Conservation (phyloP, 1,140 invertebrate species). For the Euwallacea fornicatus region DNA sequence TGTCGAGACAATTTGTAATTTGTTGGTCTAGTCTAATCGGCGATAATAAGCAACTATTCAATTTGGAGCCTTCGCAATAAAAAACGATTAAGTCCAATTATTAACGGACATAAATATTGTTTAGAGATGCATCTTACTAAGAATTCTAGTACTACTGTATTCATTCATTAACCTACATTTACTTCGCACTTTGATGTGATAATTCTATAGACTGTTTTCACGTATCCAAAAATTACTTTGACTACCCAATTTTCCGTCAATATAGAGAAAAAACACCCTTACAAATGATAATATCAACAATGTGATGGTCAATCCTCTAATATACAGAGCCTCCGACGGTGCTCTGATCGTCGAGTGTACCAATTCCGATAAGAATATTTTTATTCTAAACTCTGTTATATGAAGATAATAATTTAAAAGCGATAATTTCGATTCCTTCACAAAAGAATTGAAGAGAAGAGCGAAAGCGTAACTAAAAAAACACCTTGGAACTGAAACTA, state of each 20-base stretch:
- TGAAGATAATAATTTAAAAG: constrained; percentile 25
- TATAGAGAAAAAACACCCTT: constrained; percentile 40
- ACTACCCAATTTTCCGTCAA: constrained; percentile 47
- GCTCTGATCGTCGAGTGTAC: constrained; percentile 51
- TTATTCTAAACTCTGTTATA: constrained; percentile 43
- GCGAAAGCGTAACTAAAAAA: constrained; percentile 50
- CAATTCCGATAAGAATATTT: constrained; percentile 52
- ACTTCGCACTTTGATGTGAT: background rate
- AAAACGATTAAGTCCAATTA: constrained; percentile 12
- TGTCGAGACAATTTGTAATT: background rate
- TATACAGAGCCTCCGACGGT: constrained; percentile 43
- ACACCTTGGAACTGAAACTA: constrained; percentile 53
- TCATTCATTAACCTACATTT: background rate
- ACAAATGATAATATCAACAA: constrained; percentile 33
- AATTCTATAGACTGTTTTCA: constrained; percentile 20
- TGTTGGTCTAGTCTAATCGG: constrained; percentile 5
- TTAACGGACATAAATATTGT: no score
- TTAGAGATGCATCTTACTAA: no score
- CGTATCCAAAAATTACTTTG: constrained; percentile 41
- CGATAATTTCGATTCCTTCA: background rate
- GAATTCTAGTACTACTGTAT: background rate
- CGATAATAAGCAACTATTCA: background rate
- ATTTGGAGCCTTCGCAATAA: constrained; percentile 12
- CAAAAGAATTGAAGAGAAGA: constrained; percentile 47
- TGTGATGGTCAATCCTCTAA: constrained; percentile 47